Evolutionary conservation across 2,888 invertebrate genomes (phyloP).

Genomic region (Malthinus flaveolus): DNA sequence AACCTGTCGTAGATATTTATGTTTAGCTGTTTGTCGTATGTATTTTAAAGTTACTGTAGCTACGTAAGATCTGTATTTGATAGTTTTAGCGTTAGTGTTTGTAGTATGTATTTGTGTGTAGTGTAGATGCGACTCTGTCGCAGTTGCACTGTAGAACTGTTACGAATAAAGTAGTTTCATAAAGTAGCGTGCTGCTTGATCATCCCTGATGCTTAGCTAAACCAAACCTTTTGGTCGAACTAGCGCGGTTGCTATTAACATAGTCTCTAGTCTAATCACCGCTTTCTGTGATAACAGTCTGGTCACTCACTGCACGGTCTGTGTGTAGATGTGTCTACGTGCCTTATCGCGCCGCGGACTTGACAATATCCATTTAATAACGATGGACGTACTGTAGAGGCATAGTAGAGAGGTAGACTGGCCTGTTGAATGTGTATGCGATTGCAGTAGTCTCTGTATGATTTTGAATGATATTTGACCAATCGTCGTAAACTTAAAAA

Average conservation of each 20-base stretch:
- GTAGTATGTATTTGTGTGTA: constrained; percentile 56
- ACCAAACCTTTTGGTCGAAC: constrained; percentile 36
- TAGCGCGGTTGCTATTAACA: constrained; percentile 42
- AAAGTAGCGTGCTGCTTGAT: constrained; percentile 59
- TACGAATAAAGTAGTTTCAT: constrained; percentile 61
- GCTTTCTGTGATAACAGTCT: constrained; percentile 55
- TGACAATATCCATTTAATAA: constrained; percentile 40
- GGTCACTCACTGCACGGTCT: constrained; percentile 54
- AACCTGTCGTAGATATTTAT: constrained; percentile 44
- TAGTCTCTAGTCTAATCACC: constrained; percentile 51
- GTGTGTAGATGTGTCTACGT: constrained; percentile 54
- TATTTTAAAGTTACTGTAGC: constrained; percentile 54
- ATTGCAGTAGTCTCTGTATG: constrained; percentile 30
- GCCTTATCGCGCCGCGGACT: constrained; percentile 48
- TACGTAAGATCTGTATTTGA: constrained; percentile 50
- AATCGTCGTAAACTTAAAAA: constrained; percentile 19
- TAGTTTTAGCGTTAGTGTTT: constrained; percentile 49
- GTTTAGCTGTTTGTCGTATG: constrained; percentile 53
- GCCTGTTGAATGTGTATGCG: constrained; percentile 51
- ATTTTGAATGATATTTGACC: constrained; percentile 24
- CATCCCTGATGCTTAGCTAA: constrained; percentile 45
- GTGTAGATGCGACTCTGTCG: constrained; percentile 50
- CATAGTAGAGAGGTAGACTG: constrained; percentile 41
- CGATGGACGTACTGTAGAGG: constrained; percentile 35
- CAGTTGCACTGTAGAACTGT: constrained; percentile 59